phyloP scores from a whole-genome alignment of 2,888 invertebrate genomes.

The Volucella inflata region DNA sequence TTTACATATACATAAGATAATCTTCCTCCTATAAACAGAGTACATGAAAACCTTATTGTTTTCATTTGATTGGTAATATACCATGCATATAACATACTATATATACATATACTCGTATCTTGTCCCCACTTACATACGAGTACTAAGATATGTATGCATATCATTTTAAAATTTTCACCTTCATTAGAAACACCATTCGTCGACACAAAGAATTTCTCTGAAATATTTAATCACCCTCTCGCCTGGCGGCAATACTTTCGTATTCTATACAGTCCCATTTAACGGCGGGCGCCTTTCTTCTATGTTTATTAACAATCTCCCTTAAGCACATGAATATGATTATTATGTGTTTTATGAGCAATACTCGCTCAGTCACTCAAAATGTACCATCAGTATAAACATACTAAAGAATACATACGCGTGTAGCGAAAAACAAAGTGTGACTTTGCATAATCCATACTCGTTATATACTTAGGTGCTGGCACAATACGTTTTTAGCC shows the following conservation, averaged over 20 bases:
- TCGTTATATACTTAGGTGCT: constrained; percentile 51
- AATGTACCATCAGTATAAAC: constrained; percentile 46
- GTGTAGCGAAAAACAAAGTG: constrained; percentile 39
- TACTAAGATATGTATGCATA: neutral
- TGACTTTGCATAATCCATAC: constrained; percentile 70
- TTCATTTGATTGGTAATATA: no score
- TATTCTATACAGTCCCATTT: neutral
- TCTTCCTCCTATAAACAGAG: no score
- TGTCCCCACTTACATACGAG: no score
- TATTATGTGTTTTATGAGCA: constrained; percentile 60
- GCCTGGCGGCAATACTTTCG: constrained; percentile 16
- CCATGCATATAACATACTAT: no score
- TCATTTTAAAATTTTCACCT: constrained; percentile 54
- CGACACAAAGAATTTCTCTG: constrained; percentile 14
- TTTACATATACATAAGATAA: no score
- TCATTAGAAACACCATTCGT: constrained; percentile 29
- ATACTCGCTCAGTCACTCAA: constrained; percentile 55
- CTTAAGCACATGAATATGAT: constrained; percentile 69
- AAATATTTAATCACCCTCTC: constrained; percentile 42
- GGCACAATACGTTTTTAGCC: constrained; percentile 50
- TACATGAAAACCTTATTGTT: no score
- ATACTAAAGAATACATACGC: constrained; percentile 2
- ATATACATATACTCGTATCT: no score
- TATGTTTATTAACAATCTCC: constrained; percentile 54
- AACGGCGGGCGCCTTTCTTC: constrained; percentile 2